Base-by-base conservation (phyloP, 2,888 invertebrate species). In the Cheilosia urbana region DNA sequence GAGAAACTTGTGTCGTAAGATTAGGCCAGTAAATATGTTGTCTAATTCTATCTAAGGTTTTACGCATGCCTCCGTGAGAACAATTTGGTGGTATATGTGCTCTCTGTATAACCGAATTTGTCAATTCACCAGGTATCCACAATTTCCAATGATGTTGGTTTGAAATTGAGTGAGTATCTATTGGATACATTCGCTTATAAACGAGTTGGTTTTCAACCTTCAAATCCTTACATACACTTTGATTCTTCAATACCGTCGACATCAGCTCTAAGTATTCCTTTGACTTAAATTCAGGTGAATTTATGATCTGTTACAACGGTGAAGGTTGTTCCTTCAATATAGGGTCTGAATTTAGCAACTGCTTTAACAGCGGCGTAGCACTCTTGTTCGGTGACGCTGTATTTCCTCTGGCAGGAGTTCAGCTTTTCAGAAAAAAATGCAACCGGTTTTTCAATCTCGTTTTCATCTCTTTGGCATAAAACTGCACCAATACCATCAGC, bases 11-110 rank as follows among this genome's bases (percentile, higher is more conserved):
- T 9, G 30, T 30, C 30, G 30, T 30, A 7, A 42, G n/a, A 1
- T 42, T 42, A 4, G 68, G 55, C 55, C 68, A 68, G 6, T 55
- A 68, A 19, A 21, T 55, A 1, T n/a, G 6, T n/a, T n/a, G n/a
- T 2, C 42, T 4, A 42, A 42, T 42, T 4, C 42, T 42, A 42
- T 42, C 0, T n/a, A n/a, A n/a, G n/a, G n/a, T n/a, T n/a, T n/a
- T n/a, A n/a, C n/a, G n/a, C n/a, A n/a, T n/a, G n/a, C n/a, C 42
- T 42, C 42, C 42, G 6, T 42, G 42, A 1, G 42, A 42, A 3
- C 42, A 15, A 4, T 42, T 42, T 13, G 42, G 42, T 42, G 27
- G 27, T 6, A n/a, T n/a, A 24, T 55, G 53, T 24, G n/a, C 53
- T 13, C 15, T 55, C n/a, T 21, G n/a, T 11, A 55, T 30, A 4